Conservation (phyloP, 2,797 vertebrate species). For the Mareca penelope region DNA sequence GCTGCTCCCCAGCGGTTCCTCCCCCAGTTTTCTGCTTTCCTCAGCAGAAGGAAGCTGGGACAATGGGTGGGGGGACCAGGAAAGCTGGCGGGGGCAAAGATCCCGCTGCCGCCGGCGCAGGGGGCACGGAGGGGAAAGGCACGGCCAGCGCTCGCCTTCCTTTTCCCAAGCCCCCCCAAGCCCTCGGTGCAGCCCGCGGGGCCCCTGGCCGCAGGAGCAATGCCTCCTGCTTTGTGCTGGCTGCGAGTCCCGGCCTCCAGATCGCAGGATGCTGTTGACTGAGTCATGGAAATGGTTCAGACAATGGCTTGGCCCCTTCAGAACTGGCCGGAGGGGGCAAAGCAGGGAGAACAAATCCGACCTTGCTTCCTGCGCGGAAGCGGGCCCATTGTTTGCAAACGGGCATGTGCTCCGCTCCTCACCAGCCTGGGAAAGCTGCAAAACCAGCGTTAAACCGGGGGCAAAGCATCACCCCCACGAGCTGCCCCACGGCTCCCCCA, state of each 20-base stretch:
- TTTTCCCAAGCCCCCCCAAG: conserved; percentile 16
- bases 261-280: conserved; percentile 45
- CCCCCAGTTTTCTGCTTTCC: background rate
- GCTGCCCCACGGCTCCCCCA: background rate
- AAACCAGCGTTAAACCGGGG: background rate
- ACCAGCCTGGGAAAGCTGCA: background rate
- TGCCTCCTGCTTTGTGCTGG: background rate
- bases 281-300: conserved; percentile 70
- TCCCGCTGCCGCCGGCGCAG: background rate
- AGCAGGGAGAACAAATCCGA: conserved; percentile 53
- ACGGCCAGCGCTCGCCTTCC: background rate
- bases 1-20: background rate
- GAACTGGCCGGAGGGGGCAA: conserved; percentile 64
- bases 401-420: conserved; percentile 52
- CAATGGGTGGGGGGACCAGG: conserved; percentile 7
- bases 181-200: background rate
- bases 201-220: background rate
- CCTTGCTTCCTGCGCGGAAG: conserved; percentile 76
- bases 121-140: background rate
- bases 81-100: background rate
- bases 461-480: conserved; percentile 18
- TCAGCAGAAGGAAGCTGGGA: conserved; percentile 15
- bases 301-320: conserved; percentile 72
- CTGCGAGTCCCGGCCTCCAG: background rate
- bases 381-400: conserved; percentile 66